phyloP scores from a whole-genome alignment of 2,113 vertebrate genomes.

The Nothocercus julius region DNA sequence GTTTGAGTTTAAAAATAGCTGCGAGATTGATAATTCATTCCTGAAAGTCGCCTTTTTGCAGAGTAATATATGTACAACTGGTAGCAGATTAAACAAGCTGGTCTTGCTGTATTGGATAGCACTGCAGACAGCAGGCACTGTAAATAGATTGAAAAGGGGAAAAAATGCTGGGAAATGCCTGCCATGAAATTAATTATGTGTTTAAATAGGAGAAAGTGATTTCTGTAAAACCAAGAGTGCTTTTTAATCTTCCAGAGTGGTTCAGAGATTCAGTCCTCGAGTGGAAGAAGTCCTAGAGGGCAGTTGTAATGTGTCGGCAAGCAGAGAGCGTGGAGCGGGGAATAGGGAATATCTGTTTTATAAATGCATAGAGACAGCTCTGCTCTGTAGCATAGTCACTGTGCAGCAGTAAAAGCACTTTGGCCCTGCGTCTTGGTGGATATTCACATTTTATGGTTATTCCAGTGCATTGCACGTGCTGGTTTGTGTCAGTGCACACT shows the following conservation, averaged over 20 bases:
- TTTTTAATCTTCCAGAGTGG: conserved; percentile 4
- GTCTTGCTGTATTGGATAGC: not conserved
- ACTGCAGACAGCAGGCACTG: not conserved
- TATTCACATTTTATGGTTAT: not conserved
- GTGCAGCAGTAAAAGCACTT: not conserved
- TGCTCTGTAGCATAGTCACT: not conserved
- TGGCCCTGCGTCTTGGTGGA: not conserved
- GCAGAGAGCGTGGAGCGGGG: not conserved
- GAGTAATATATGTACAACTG: not conserved
- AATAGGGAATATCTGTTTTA: not conserved
- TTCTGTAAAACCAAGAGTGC: conserved; percentile 14
- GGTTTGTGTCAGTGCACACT: not conserved
- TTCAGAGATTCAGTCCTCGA: not conserved
- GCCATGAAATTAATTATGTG: conserved; percentile 13
- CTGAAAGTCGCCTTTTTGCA: not conserved
- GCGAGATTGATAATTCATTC: not conserved
- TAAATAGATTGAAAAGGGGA: not conserved
- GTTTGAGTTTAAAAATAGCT: not conserved
- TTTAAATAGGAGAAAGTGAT: conserved; percentile 5
- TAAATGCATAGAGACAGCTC: not conserved
- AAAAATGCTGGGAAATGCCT: not conserved
- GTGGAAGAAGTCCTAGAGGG: not conserved
- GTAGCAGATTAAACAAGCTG: not conserved
- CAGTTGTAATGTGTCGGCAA: not conserved
- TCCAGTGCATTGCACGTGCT: not conserved